phyloP scores from a whole-genome alignment of 2,888 invertebrate genomes.

The Chirona hameri region DNA sequence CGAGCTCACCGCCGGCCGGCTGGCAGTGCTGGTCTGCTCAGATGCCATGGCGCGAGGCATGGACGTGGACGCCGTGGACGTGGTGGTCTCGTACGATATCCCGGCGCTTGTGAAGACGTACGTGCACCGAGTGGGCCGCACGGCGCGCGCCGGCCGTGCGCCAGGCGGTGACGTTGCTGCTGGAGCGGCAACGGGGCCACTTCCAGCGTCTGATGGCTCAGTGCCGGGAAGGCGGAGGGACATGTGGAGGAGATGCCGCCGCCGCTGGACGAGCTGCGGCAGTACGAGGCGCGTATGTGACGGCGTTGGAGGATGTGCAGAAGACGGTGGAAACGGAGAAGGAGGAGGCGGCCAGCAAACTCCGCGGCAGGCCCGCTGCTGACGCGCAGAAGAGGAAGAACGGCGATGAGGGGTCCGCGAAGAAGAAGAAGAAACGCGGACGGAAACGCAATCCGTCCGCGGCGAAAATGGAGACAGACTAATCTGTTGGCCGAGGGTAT shows the following conservation, averaged over 20 bases:
- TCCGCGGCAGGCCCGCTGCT: background rate
- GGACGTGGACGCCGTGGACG: conserved; percentile 81
- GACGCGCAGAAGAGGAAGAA: background rate
- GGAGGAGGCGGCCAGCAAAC: background rate
- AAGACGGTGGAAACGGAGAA: background rate
- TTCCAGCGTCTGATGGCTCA: conserved; percentile 55
- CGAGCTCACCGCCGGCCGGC: background rate
- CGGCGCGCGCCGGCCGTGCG: conserved; percentile 91
- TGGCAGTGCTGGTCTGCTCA: conserved; percentile 66
- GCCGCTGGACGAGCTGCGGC: conserved; percentile 36
- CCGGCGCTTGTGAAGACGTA: conserved; percentile 85
- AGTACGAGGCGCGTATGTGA: background rate
- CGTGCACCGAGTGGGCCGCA: conserved; percentile 89
- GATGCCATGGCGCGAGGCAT: conserved; percentile 93
- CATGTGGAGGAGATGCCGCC: conserved; percentile 44
- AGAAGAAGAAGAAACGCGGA: background rate
- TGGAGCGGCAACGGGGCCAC: conserved; percentile 44
- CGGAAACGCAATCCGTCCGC: background rate
- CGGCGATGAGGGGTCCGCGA: background rate
- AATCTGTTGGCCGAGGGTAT: background rate
- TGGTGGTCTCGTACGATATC: conserved; percentile 88
- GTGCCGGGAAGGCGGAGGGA: conserved; percentile 52
- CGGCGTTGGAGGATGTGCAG: background rate
- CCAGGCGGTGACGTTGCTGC: conserved; percentile 74
- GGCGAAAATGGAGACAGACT: background rate